Percentiles rank a stretch among this genome's conserved stretches.
Conservation (phyloP, 1,140 invertebrate genomes). For the silkworm (Bombyx mori) region DNA sequence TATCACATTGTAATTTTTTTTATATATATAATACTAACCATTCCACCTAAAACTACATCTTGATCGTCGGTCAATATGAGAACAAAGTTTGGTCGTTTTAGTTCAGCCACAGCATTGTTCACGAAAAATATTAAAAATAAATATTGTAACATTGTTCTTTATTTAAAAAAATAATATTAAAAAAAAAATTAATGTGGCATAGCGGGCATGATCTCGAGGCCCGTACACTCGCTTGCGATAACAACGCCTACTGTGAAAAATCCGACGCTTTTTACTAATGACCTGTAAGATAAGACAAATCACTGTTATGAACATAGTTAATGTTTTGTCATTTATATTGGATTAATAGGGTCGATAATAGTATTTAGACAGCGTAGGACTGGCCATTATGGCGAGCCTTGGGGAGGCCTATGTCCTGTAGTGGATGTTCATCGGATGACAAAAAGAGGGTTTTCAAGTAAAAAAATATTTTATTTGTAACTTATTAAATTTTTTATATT, state of each 20-base stretch:
- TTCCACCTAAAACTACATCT: slow-evolving; percentile 82
- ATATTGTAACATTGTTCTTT: slow-evolving; percentile 44
- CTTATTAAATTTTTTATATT: no score
- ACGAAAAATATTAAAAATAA: slow-evolving; percentile 36
- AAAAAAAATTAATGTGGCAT: slow-evolving; percentile 48
- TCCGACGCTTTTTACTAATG: slow-evolving; percentile 78
- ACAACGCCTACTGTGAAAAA: slow-evolving; percentile 77
- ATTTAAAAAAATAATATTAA: slow-evolving; percentile 13
- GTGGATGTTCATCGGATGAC: no score
- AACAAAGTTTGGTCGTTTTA: slow-evolving; percentile 79
- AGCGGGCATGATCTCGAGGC: slow-evolving; percentile 75
- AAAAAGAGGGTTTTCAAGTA: no score
- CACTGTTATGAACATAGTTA: neutral
- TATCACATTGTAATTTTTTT: slow-evolving; percentile 18
- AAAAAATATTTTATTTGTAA: no score
- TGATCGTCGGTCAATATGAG: slow-evolving; percentile 90
- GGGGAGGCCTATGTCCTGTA: no score
- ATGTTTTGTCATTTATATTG: no score
- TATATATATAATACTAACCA: slow-evolving; percentile 72
- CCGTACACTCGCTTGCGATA: slow-evolving; percentile 77
- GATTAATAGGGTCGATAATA: no score
- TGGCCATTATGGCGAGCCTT: no score
- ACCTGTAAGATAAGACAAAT: slow-evolving; percentile 71
- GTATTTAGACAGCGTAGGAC: no score
- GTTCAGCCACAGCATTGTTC: slow-evolving; percentile 19